Base-by-base conservation (phyloP, 2,888 invertebrate species). In the Anticlea derivata region DNA sequence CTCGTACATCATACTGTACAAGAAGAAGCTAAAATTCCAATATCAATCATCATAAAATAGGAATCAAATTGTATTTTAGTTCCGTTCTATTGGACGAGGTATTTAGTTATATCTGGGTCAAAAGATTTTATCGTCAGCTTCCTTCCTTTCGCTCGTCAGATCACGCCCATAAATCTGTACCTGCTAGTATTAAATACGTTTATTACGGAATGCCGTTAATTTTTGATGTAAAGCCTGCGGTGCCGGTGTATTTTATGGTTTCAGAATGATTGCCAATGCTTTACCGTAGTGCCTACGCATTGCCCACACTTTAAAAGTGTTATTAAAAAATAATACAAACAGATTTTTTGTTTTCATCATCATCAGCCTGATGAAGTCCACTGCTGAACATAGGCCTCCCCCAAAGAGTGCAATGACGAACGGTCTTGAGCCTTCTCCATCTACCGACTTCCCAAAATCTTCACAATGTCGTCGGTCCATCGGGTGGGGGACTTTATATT, bases 81-180 rank as follows among this genome's bases (percentile, higher is more conserved):
- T 46, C 41, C 24, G 37, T 37, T 41, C 20, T 29, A 47, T 50
- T 11, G 35, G 37, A 39, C 26, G 31, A 26, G 35, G 44, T 46
- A 43, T 49, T 41, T 39, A 46, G 12, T 44, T 37, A 44, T 50
- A 59, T 57, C 50, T 53, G 35, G 55, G 55, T 53, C 60, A 53
- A 46, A 50, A 50, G 54, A 56, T 60, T 44, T 46, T 60, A 60
- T 61, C 58, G 46, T 43, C 31, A 31, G 27, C n/a, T 51, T 56
- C 45, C 57, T 55, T 58, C 50, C 49, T 41, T 30, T 49, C 17
- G 17, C 40, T 34, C 51, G 38, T 53, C 52, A 47, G 51, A 54
- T 56, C 39, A 45, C 53, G 34, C 24, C 10, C 53, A 47, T 53
- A 58, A 52, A 58, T 58, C 48, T 22, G 53, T 20, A 53, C 37